Base-by-base conservation (phyloP, 2,888 invertebrate species). In the Thereva unica region DNA sequence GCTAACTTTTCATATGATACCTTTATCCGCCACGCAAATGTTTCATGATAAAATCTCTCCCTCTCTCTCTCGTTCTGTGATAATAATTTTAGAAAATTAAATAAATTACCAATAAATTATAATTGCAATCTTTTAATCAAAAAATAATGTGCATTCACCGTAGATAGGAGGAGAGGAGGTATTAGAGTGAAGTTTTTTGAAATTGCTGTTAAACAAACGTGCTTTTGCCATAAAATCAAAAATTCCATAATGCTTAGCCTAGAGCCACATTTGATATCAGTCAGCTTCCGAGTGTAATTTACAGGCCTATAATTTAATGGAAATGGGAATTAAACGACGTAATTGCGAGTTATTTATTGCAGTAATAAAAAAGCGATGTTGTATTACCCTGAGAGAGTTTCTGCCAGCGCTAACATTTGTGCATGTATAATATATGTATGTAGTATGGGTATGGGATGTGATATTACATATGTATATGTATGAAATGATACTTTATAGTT, bases 261-360 rank as follows among this genome's bases (percentile, higher is more conserved):
- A 45, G 45, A 54, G 54, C 45, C 45, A 49, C 41, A 61, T 54
- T 38, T 54, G 61, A 57, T 69, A 69, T 69, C 69, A 69, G 65
- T 67, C 69, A 69, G 67, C 67, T 69, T 69, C 69, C 69, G 69
- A 67, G 69, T 69, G 66, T 69, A 69, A 69, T 69, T 69, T 69
- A 69, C 67, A 61, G 56, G 66, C 66, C 69, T 69, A 69, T 69
- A 69, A 69, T 69, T 69, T 69, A 69, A 69, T 69, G 69, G 67
- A 69, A 69, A 69, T 69, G 69, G 69, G 67, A 69, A 67, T 69
- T 69, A 69, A 69, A 69, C 69, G 69, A 69, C 67, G 69, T 69
- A 69, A 69, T 69, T 69, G 69, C 69, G 55, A 66, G 63, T 67
- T 67, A 69, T 69, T 69, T 69, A 69, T 69, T 67, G 57, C 66